Percentiles rank a stretch among this genome's conserved stretches.
These are phyloP conservation scores for Xiphias gladius DNA, from an alignment of 2,113 vertebrate genomes.

Conservation along the genomic window DNA sequence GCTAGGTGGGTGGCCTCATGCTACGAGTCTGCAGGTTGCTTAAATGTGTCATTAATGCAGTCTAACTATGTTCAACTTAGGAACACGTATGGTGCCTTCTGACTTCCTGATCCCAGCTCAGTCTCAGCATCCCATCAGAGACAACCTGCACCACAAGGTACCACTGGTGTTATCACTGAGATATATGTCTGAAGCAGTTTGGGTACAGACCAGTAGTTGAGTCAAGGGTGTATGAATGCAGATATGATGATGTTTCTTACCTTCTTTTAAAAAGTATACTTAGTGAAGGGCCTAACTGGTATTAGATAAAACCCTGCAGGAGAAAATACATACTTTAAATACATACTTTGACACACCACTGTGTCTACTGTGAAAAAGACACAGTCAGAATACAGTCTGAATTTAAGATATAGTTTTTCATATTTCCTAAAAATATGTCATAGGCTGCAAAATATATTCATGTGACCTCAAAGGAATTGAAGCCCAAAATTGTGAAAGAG, in stretches of 20 bases:
- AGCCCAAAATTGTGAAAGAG: neutral
- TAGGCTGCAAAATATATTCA: neutral
- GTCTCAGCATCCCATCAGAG: constrained; percentile 93
- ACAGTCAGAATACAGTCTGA: too few species aligned
- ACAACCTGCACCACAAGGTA: constrained; percentile 96
- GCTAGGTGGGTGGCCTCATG: neutral
- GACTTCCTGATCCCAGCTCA: constrained; percentile 97
- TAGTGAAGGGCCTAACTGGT: neutral
- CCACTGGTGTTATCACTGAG: neutral
- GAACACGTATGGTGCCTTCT: constrained; percentile 95
- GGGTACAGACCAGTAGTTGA: neutral
- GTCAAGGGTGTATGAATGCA: neutral
- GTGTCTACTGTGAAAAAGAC: too few species aligned
- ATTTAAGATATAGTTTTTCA: neutral
- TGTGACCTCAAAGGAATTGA: neutral
- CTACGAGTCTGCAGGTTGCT: too few species aligned
- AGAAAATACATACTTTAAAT: neutral
- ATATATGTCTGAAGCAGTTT: neutral
- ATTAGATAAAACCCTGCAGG: neutral
- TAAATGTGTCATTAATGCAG: neutral
- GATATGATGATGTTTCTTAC: neutral
- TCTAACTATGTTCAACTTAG: constrained; percentile 72
- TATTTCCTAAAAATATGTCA: neutral
- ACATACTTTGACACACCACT: too few species aligned
- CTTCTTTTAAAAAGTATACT: neutral